Conservation (phyloP, 2,888 invertebrate species). For the Noctua janthe region DNA sequence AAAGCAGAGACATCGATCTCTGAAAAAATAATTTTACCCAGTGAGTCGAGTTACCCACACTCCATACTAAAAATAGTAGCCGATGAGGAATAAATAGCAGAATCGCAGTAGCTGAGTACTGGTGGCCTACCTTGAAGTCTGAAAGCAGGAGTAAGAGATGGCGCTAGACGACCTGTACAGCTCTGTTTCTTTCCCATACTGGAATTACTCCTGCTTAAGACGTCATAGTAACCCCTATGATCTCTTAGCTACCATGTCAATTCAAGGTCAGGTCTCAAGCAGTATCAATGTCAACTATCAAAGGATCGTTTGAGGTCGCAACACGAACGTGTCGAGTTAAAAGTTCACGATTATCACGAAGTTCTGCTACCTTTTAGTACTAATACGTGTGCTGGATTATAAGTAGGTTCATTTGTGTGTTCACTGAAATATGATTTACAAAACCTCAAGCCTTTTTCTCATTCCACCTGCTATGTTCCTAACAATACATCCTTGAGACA, state of each 20-base stretch:
- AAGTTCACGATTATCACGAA: constrained; percentile 54
- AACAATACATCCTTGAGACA: no score
- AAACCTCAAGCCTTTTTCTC: no score
- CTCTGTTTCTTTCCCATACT: no score
- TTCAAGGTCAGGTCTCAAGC: not conserved
- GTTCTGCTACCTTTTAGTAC: constrained; percentile 15
- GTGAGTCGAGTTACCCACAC: not conserved
- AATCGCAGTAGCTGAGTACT: not conserved
- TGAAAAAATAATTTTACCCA: not conserved
- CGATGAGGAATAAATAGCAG: no score
- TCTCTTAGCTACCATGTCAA: constrained; percentile 4
- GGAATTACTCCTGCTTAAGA: no score
- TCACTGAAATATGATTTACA: no score
- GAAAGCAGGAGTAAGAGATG: no score
- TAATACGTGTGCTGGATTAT: constrained; percentile 35
- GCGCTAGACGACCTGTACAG: no score
- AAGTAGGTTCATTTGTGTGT: constrained; percentile 21
- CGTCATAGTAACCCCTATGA: not conserved
- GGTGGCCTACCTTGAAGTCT: no score
- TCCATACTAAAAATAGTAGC: not conserved
- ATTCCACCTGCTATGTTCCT: no score
- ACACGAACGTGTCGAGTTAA: constrained; percentile 46
- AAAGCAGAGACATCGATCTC: no score
- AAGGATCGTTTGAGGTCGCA: constrained; percentile 31
- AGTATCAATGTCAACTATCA: constrained; percentile 45